Base-by-base conservation (phyloP, 2,888 invertebrate genomes). In the Agonopterix subpropinquella region DNA sequence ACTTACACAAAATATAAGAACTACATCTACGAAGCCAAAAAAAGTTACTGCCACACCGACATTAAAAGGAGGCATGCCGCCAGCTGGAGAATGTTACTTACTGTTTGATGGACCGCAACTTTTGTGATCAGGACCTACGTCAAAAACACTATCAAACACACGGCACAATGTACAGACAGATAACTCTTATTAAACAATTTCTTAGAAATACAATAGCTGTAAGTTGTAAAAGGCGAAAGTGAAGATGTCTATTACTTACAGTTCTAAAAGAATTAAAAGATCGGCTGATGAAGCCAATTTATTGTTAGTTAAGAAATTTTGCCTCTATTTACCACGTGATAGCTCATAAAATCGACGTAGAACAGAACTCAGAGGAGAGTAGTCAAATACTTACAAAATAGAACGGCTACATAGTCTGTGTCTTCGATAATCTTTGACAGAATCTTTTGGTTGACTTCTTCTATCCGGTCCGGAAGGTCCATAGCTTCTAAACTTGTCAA, bases 391-490 rank as follows among this genome's bases (percentile, higher is more conserved):
- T 96, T 92, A 97, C 97, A 97, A 90, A 97, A 97, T 69, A 97
- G 91, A 62, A 97, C 97, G 50, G 97, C 97, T 61, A 97, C 96
- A 77, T 94, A 97, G 65, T 96, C 94, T 18, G 96, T 95, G 62
- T 97, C 96, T 78, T 96, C 95, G 57, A 97, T 95, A 70, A 97
- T 95, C 87, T 96, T 97, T 53, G 92, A 91, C 58, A 97, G 90
- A 70, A 97, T 96, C 81, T 95, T 95, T 55, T 96, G 92, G 78
- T 97, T 97, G 48, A 97, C 97, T 90, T 97, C 97, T 90, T 97
- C 97, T 81, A 97, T 97, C 80, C 97, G 92, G 87, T 97, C 97
- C 45, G 97, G 97, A 70, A 96, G 89, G 79, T 97, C 97, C 96
- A 97, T 96, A 62, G 97, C 96, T 89, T 97, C 97, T 70, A 97